Conservation (phyloP, 92 coral and sea anemone genomes). For the Meandrina meandrites region DNA sequence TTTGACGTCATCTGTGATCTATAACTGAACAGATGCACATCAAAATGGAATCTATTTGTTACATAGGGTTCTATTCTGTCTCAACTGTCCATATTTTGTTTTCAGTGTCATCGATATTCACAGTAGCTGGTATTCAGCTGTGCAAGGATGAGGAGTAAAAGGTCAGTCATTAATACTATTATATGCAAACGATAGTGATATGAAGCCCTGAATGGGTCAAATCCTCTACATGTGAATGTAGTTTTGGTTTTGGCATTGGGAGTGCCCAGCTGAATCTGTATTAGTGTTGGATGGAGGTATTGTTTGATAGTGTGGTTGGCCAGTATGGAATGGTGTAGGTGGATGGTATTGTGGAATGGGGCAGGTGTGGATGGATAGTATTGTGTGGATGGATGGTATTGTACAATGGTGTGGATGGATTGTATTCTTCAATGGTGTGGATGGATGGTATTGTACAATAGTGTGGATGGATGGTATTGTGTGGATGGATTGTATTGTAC, state of each 20-base stretch:
- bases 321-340: too few species aligned
- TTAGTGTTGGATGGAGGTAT: too few species aligned
- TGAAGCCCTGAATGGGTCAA: neutral
- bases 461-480: too few species aligned
- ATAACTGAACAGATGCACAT: too few species aligned
- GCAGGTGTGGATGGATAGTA: neutral
- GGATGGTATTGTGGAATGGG: neutral
- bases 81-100: neutral
- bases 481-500: too few species aligned
- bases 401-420: neutral
- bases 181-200: neutral
- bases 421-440: neutral
- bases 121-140: slow-evolving; percentile 31
- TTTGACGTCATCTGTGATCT: too few species aligned
- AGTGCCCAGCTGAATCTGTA: too few species aligned
- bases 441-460: too few species aligned
- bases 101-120: slow-evolving; percentile 56
- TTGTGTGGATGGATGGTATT: neutral
- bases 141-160: slow-evolving; percentile 22
- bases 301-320: too few species aligned
- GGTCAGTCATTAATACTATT: neutral
- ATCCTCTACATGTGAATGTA: neutral
- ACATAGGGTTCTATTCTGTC: neutral
- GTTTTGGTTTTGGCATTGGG: too few species aligned
- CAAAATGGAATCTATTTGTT: too few species aligned